Evolutionary conservation across 1,140 invertebrate genomes (phyloP), one percentile per base, ranked within the genome.

Genomic region (Scaptodrosophila lebanonensis): DNA sequence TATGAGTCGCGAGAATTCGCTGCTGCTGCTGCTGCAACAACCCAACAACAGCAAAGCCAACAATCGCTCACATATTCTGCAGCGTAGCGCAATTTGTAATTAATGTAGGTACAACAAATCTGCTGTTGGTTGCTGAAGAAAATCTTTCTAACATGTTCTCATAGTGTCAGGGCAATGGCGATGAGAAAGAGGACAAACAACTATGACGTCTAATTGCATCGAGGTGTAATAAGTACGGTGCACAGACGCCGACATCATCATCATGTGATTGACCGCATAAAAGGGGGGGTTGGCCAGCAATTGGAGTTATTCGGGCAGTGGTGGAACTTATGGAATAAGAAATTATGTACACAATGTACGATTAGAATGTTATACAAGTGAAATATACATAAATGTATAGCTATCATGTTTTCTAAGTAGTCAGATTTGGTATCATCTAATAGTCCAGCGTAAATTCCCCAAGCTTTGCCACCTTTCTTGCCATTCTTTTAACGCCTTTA

Each of bases 1-100:
- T 79, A 79, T 79, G 73, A 79, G 73, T 82, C 73, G 73, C 68
- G 65, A 79, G 73, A 79, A 79, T 77, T 79, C 62, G 73, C 66
- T 65, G 60, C 52, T n/a, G 66, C 61, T 58, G 56, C 20, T 36
- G 8, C 27, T 27, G 22, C 50, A 22, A 12, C 15, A 45, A 17
- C 25, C 22, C n/a, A n/a, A n/a, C 12, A 44, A 12, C 30, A 32
- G 29, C 15, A 33, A 17, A 3, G 38, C 7, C 18, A 13, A 27
- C 20, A 45, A 39, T 15, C 13, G 33, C 29, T 42, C 6, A 43
- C 56, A 22, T 47, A 38, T 49, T 20, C 36, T 45, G 50, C 44
- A 44, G 66, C 58, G 60, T 71, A 48, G 56, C 62, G 73, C 65
- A 79, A 69, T 79, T 79, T 69, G 75, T 82, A 79, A 79, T 79